Base-by-base conservation (phyloP, 2,888 invertebrate species). In the Phaonia tiefii region DNA sequence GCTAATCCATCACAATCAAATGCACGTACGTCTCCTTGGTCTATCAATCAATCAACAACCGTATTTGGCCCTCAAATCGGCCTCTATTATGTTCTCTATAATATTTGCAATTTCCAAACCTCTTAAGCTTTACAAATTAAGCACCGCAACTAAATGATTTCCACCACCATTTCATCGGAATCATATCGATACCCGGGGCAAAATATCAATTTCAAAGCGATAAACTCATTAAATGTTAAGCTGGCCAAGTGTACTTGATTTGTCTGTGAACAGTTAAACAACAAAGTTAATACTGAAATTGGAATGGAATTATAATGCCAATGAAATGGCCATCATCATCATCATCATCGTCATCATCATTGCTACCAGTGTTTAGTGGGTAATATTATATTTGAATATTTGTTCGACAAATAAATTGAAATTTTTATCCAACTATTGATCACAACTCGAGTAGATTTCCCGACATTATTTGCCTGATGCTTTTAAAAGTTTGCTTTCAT, bases 81-180 rank as follows among this genome's bases (percentile, higher is more conserved):
- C 31, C 8, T 3, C n/a, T n/a, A n/a, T n/a, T n/a, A n/a, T n/a
- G n/a, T n/a, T n/a, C n/a, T n/a, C n/a, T n/a, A n/a, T n/a, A n/a
- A n/a, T n/a, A 31, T 31, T 31, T 31, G 31, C 31, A 31, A 31
- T 31, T 31, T 31, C 8, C 8, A 31, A n/a, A 31, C 8, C 31
- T 31, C 31, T 31, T 31, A 31, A 8, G 37, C 60, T n/a, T 63
- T 65, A 63, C 31, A 49, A 63, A 17, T 31, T 26, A 37, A 49
- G 22, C 39, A 15, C n/a, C 51, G 10, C 11, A 76, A 46, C 54
- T 31, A 56, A 71, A 65, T 37, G 22, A 65, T 46, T 70, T 65
- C n/a, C 13, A 54, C 44, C 54, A 54, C 65, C 69, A 71, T 56
- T 63, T 20, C 3, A 42, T 22, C 20, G 10, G 11, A 15, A 39